Base-by-base conservation (phyloP, 92 coral and sea anemone species). In the Plumapathes pennacea region DNA sequence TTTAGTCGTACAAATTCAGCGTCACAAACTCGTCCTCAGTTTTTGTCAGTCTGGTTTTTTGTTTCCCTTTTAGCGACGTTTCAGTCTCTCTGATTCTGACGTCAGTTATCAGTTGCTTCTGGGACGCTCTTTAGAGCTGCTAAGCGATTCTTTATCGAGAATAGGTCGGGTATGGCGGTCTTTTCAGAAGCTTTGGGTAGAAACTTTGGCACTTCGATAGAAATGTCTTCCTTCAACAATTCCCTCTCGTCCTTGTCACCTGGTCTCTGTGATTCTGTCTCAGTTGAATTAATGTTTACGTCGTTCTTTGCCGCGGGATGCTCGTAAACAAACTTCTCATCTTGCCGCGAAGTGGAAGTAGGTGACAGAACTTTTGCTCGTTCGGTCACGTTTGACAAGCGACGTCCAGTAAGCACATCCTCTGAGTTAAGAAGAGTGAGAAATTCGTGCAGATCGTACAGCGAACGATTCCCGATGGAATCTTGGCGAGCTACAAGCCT, bases 401-500 rank as follows among this genome's bases (percentile, higher is more conserved):
- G 57, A 12, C 96, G 57, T 46, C 96, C 68, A 45, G 83, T 53
- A 3, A 90, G 96, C 3, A 90, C 67, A 26, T 83, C 86, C n/a
- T 83, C 86, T 0, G 74, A 61, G 34, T 87, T 83, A 1, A 82
- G 56, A 25, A 83, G 48, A n/a, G 75, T 56, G 27, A 87, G 74
- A 73, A 87, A 87, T 48, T 87, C 96, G 0, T 83, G 81, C 2
- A 87, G 86, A 55, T 87, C 90, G 13, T 62, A 84, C 8, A 87
- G 65, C 4, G 96, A 78, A 27, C 66, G 54, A 13, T 29, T 62
- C 19, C 90, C 90, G 1, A 83, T 86, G 1, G 96, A 83, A 47
- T 87, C 96, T 4, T 83, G 89, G 8, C 96, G 89, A 4, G 90
- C 61, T 3, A 76, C 54, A 10, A 78, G 77, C 1, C 43, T 63